Base-by-base conservation (phyloP, 2,797 vertebrate species). In the Muraenolepis orangiensis region DNA sequence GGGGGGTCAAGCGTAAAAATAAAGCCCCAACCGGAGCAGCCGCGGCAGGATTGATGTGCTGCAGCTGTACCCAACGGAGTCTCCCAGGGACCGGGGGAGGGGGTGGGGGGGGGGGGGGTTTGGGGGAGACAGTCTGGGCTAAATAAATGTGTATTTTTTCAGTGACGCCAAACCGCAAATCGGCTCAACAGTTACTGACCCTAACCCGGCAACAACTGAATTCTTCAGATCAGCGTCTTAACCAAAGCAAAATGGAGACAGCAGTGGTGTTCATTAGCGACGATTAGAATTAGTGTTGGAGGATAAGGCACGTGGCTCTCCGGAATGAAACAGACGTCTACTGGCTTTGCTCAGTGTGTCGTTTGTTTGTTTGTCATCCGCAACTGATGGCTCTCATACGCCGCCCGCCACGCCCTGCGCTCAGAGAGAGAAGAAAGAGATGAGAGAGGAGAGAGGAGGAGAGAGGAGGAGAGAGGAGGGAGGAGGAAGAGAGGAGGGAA, bases 1-100 rank as follows among this genome's bases (percentile, higher is more conserved):
- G 82, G 75, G 71, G 77, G 80, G 82, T 78, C 38, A 2, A 82
- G 14, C 73, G 74, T 78, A 74, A 83, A 71, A 82, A 80, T 78
- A 80, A 86, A 87, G 57, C 57, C 57, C n/a, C 72, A 85, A 88
- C 83, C 74, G 82, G 57, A 77, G 78, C 72, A 83, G 57, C 10
- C 10, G 10, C 1, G 10, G 23, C n/a, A 26, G 57, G 23, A 64
- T 57, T 57, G 57, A 64, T 64, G 57, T 13, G 23, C 13, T 64
- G 23, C 57, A 64, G n/a, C 57, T 64, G 57, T 12, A 26, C n/a
- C n/a, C 23, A 64, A 23, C 23, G n/a, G 11, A 64, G n/a, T 26
- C 57, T 64, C n/a, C 57, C 57, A 26, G 57, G 57, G 13, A 46
- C 40, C 20, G 23, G 6, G 20, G 20, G 20, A 5, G 20, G 51